These are phyloP conservation scores for Epicauta chinensis DNA, from an alignment of 1,140 invertebrate genomes.

Conservation along the genomic window DNA sequence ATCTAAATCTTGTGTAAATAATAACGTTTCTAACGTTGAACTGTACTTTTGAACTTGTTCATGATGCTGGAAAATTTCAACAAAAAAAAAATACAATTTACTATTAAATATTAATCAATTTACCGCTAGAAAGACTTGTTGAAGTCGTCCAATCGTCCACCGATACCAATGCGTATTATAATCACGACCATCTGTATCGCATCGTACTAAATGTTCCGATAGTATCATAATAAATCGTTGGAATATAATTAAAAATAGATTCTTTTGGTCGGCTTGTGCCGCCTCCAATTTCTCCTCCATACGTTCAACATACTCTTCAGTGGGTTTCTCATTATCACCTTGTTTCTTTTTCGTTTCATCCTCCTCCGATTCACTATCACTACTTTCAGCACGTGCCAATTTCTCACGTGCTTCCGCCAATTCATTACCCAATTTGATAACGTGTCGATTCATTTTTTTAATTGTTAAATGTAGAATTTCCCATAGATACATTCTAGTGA, in stretches of 20 bases:
- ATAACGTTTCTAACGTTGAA: constrained; percentile 84
- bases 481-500: constrained; percentile 96
- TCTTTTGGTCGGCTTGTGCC: constrained; percentile 93
- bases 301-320: constrained; percentile 76
- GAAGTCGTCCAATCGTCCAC: constrained; percentile 90
- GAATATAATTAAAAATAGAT: constrained; percentile 95
- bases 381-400: constrained; percentile 65
- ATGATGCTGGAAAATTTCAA: too few relatives aligned
- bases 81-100: constrained; percentile 37
- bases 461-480: constrained; percentile 95
- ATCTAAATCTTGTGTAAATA: constrained; percentile 95
- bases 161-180: constrained; percentile 95
- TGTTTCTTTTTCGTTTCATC: constrained; percentile 52
- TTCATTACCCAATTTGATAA: constrained; percentile 77
- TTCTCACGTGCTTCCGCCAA: constrained; percentile 81
- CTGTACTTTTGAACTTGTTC: constrained; percentile 98
- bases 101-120: constrained; percentile 38
- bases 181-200: constrained; percentile 88
- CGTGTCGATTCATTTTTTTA: constrained; percentile 94
- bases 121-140: constrained; percentile 93
- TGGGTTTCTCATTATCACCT: constrained; percentile 66
- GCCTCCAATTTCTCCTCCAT: constrained; percentile 95
- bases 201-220: constrained; percentile 89
- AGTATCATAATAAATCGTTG: constrained; percentile 98
- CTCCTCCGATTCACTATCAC: constrained; percentile 72